phyloP scores from a whole-genome alignment of 2,888 invertebrate genomes.

The Tuta absoluta region DNA sequence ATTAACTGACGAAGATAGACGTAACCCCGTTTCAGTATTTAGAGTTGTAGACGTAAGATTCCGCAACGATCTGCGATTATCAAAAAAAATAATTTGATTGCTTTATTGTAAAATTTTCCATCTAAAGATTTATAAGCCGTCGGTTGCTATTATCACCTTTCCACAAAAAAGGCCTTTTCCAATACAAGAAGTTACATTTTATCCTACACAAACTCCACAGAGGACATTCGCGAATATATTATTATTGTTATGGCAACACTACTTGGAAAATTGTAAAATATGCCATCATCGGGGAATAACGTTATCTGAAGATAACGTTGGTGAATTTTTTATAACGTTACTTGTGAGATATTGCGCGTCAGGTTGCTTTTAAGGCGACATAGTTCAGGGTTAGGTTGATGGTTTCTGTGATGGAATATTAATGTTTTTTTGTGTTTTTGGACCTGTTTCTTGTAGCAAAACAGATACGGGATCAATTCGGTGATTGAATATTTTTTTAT shows the following conservation, averaged over 20 bases:
- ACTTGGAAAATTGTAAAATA: slow-evolving; percentile 75
- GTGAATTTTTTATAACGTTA: slow-evolving; percentile 20
- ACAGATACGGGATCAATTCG: background rate
- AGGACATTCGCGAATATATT: slow-evolving; percentile 75
- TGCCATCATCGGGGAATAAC: slow-evolving; percentile 68
- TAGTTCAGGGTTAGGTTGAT: background rate
- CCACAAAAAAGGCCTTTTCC: background rate
- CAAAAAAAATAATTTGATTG: too few relatives aligned
- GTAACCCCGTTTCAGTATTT: too few relatives aligned
- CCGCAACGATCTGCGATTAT: too few relatives aligned
- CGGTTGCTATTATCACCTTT: background rate
- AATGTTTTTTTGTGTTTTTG: background rate
- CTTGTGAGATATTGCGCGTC: slow-evolving; percentile 22
- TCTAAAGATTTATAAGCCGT: background rate
- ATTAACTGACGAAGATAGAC: too few relatives aligned
- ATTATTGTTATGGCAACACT: slow-evolving; percentile 77
- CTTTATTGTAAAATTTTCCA: too few relatives aligned
- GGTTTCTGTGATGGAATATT: background rate
- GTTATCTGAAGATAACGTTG: slow-evolving; percentile 9
- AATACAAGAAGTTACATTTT: background rate
- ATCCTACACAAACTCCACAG: background rate
- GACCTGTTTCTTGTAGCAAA: background rate
- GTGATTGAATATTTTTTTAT: too few relatives aligned
- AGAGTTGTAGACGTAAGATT: too few relatives aligned
- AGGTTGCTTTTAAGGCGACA: slow-evolving; percentile 11